A percentile compares a stretch with the other conserved stretches of the same genome.
These are phyloP conservation scores for Dicyrtoma fusca DNA, from an alignment of 2,888 invertebrate genomes.

Conservation along the genomic window DNA sequence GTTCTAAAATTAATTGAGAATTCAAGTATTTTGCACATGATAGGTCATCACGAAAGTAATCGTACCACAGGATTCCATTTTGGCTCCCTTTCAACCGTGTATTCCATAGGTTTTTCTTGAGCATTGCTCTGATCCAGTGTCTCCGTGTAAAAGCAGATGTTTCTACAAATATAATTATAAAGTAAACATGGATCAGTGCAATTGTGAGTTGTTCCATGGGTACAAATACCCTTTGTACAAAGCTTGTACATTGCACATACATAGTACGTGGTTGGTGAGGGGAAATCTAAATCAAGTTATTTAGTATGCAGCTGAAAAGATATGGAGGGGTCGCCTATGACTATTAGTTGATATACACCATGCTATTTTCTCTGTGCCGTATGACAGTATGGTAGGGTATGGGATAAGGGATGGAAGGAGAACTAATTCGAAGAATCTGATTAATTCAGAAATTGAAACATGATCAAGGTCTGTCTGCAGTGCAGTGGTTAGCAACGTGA, in stretches of 20 bases:
- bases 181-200: constrained; percentile 6
- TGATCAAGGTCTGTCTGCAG: constrained; percentile 32
- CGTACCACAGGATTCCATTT: too few relatives aligned
- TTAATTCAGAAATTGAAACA: constrained; percentile 35
- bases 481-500: constrained; percentile 30
- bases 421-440: constrained; percentile 26
- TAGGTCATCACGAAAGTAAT: too few relatives aligned
- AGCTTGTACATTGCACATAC: background rate
- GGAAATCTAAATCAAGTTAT: background rate
- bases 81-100: too few relatives aligned
- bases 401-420: too few relatives aligned
- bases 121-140: too few relatives aligned
- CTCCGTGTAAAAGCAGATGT: background rate
- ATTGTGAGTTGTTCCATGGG: background rate
- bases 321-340: background rate
- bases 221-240: background rate
- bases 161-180: constrained; percentile 1
- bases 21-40: too few relatives aligned
- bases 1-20: too few relatives aligned
- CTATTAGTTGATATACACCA: too few relatives aligned
- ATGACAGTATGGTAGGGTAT: too few relatives aligned
- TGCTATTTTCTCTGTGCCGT: too few relatives aligned
- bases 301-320: constrained; percentile 10
- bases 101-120: too few relatives aligned
- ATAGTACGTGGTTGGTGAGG: background rate